These are phyloP conservation scores for Epistrophe eligans DNA, from an alignment of 2,888 invertebrate species.

Conservation along the genomic window DNA sequence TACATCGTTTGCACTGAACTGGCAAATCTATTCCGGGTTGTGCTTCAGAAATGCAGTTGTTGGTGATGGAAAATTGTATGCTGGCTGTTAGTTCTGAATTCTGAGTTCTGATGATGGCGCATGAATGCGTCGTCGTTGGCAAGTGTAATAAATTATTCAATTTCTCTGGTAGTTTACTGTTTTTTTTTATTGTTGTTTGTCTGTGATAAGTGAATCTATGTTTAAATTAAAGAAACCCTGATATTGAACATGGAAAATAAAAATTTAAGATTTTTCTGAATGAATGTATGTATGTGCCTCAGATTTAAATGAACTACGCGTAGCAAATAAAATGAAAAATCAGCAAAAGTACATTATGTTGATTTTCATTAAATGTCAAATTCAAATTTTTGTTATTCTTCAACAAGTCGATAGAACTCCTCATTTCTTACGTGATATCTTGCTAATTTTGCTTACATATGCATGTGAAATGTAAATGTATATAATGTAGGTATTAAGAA, in stretches of 20 bases:
- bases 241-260: conserved; percentile 48
- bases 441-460: no score
- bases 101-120: not conserved
- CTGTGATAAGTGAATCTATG: conserved; percentile 6
- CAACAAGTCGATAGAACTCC: no score
- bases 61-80: conserved; percentile 31
- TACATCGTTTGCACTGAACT: conserved; percentile 14
- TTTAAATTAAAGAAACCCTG: conserved; percentile 10
- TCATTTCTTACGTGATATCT: no score
- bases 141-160: conserved; percentile 69
- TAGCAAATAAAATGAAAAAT: not conserved
- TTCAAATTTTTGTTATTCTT: not conserved
- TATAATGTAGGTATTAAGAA: no score
- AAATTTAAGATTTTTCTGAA: not conserved
- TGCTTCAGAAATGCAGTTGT: conserved; percentile 49
- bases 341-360: not conserved
- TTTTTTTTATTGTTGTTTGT: not conserved
- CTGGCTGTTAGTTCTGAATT: not conserved
- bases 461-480: no score
- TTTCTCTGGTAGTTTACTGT: conserved; percentile 41
- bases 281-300: not conserved
- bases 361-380: not conserved
- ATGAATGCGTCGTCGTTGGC: conserved; percentile 48
- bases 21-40: conserved; percentile 57
- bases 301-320: conserved; percentile 6